Percentiles rank a stretch among this genome's conserved stretches.
phyloP scores from a whole-genome alignment of 2,113 vertebrate species.

The Phalacrocorax brasilianus region DNA sequence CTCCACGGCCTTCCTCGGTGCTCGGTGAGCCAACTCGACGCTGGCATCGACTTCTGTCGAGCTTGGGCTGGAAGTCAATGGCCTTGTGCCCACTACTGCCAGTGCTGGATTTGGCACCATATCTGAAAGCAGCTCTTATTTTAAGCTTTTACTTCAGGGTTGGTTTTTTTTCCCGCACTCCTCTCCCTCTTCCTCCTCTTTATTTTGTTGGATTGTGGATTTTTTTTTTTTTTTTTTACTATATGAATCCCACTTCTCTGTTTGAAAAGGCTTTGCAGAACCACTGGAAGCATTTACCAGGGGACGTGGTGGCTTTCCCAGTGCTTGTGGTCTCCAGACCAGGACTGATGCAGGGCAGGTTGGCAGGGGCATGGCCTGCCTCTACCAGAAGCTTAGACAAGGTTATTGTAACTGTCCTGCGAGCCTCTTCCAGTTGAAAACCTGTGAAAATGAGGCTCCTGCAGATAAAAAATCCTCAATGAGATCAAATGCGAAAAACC shows the following conservation, averaged over 20 bases:
- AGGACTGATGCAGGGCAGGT: neutral
- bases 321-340: neutral
- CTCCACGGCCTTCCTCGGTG: neutral
- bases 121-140: constrained; percentile 49
- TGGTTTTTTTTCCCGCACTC: neutral
- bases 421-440: neutral
- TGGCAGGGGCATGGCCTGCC: neutral
- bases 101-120: constrained; percentile 3
- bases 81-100: constrained; percentile 44
- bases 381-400: neutral
- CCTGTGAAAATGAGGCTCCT: neutral
- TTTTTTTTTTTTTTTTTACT: neutral
- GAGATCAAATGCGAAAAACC: neutral
- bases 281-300: neutral
- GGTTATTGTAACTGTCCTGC: neutral
- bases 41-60: constrained; percentile 38
- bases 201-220: neutral
- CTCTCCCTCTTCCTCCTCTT: neutral
- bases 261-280: neutral
- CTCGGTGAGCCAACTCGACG: neutral
- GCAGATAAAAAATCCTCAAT: neutral
- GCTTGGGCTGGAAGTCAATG: constrained; percentile 20
- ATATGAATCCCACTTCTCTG: neutral
- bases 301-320: neutral
- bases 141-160: constrained; percentile 24